phyloP scores from a whole-genome alignment of 2,888 invertebrate species.

The Nebria salina region DNA sequence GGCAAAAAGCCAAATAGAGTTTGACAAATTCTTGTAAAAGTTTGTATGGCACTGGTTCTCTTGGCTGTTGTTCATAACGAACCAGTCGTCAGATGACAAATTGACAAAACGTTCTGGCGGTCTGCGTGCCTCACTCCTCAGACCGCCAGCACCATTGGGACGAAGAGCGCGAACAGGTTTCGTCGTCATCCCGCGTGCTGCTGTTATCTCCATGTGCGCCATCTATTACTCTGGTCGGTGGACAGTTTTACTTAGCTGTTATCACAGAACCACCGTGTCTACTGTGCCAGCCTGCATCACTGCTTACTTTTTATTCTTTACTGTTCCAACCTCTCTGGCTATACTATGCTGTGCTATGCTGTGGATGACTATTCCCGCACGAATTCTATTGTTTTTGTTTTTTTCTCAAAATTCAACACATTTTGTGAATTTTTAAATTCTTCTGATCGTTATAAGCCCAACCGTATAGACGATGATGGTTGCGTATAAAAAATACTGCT shows the following conservation, averaged over 20 bases:
- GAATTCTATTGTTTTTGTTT: background rate
- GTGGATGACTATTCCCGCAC: too few species aligned
- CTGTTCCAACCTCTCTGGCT: background rate
- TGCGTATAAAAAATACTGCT: background rate
- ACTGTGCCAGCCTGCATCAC: constrained; percentile 13
- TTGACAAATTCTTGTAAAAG: constrained; percentile 19
- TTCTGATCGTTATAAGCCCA: background rate
- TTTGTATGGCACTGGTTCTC: constrained; percentile 18
- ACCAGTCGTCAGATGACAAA: constrained; percentile 53
- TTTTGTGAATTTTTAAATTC: background rate
- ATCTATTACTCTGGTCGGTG: constrained; percentile 44
- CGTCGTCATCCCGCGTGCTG: constrained; percentile 2
- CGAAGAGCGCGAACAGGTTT: constrained; percentile 40
- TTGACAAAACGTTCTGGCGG: constrained; percentile 50
- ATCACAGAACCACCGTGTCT: constrained; percentile 43
- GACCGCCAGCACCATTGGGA: background rate
- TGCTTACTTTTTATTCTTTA: background rate
- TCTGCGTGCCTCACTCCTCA: constrained; percentile 4
- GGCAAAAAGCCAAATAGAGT: too few species aligned
- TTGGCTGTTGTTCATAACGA: constrained; percentile 44
- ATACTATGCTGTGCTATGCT: too few species aligned
- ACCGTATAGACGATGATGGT: background rate
- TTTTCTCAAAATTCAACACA: background rate
- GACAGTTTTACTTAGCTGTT: constrained; percentile 47
- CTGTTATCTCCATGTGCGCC: constrained; percentile 40